Evolutionary conservation across 23 tunicate genomes (phyloP).

Genomic region (Halocynthia roretzi): DNA sequence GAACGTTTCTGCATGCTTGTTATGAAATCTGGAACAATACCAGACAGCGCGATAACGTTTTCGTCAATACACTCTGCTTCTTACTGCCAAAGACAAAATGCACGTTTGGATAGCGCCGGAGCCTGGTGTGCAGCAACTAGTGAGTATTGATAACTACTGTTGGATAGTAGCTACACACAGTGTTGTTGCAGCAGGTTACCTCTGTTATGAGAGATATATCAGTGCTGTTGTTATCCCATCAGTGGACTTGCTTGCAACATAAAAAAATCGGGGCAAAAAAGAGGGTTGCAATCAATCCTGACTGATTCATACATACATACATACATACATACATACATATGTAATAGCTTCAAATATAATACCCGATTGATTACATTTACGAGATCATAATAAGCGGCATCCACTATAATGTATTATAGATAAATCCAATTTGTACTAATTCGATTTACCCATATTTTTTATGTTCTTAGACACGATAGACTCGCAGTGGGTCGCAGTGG

Average conservation of each 20-base stretch:
- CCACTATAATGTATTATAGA: not conserved
- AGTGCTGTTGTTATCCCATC: no score
- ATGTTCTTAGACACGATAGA: not conserved
- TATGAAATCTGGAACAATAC: constrained; percentile 17
- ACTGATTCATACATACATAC: not conserved
- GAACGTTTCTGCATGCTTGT: constrained; percentile 19
- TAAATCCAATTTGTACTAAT: no score
- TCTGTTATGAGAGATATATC: not conserved
- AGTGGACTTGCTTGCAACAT: no score
- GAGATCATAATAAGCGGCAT: not conserved
- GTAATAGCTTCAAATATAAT: not conserved
- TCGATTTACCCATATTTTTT: not conserved
- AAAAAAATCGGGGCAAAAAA: no score
- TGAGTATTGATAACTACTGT: constrained; percentile 1
- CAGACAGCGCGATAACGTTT: constrained; percentile 15
- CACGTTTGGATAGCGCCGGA: constrained; percentile 9
- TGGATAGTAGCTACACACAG: not conserved
- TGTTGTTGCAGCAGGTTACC: not conserved
- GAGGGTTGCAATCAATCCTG: no score
- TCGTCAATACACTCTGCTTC: constrained; percentile 9
- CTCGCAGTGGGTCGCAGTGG: constrained; percentile 20
- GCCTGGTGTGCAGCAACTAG: constrained; percentile 16
- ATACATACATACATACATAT: not conserved
- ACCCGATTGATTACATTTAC: not conserved
- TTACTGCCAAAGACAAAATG: constrained; percentile 10